These are phyloP conservation scores for Zaprionus ornatus DNA, from an alignment of 1,140 invertebrate genomes.

Conservation along the genomic window DNA sequence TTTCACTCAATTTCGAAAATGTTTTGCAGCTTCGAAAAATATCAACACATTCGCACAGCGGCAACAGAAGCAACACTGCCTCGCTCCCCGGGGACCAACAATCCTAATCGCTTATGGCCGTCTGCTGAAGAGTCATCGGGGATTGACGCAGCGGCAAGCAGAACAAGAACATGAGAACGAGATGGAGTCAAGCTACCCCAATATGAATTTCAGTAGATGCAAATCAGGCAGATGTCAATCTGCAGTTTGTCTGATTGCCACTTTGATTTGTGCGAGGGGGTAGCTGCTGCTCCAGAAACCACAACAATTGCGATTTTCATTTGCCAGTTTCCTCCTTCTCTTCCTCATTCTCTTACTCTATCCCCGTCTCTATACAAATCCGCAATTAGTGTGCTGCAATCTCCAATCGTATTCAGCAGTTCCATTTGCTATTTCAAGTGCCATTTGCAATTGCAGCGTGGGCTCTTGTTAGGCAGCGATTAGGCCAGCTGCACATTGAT, in stretches of 20 bases:
- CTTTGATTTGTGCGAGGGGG: slow-evolving; percentile 42
- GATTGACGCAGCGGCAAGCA: slow-evolving; percentile 37
- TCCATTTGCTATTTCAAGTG: slow-evolving; percentile 36
- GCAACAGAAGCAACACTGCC: slow-evolving; percentile 29
- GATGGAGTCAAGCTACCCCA: slow-evolving; percentile 30
- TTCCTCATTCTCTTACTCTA: not conserved
- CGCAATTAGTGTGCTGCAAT: slow-evolving; percentile 44
- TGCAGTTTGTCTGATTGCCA: slow-evolving; percentile 70
- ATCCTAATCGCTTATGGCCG: slow-evolving; percentile 79
- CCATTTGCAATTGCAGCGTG: slow-evolving; percentile 26
- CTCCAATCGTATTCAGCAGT: not conserved
- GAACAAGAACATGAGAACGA: slow-evolving; percentile 1
- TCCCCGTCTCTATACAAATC: slow-evolving; percentile 16
- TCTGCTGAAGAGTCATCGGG: slow-evolving; percentile 66
- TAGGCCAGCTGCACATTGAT: slow-evolving; percentile 24
- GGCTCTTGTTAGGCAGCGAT: not conserved
- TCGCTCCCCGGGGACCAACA: slow-evolving; percentile 65
- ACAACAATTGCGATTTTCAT: slow-evolving; percentile 23
- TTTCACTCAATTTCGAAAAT: slow-evolving; percentile 76
- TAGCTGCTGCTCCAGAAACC: not conserved
- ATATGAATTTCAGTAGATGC: slow-evolving; percentile 49
- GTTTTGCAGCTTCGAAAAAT: slow-evolving; percentile 44
- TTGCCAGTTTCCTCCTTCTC: slow-evolving; percentile 8
- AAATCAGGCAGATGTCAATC: slow-evolving; percentile 78
- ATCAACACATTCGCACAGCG: slow-evolving; percentile 45